Percentiles rank a stretch among this genome's conserved stretches.
Conservation (phyloP, 2,888 invertebrate species). For the Notodonta dromedarius region DNA sequence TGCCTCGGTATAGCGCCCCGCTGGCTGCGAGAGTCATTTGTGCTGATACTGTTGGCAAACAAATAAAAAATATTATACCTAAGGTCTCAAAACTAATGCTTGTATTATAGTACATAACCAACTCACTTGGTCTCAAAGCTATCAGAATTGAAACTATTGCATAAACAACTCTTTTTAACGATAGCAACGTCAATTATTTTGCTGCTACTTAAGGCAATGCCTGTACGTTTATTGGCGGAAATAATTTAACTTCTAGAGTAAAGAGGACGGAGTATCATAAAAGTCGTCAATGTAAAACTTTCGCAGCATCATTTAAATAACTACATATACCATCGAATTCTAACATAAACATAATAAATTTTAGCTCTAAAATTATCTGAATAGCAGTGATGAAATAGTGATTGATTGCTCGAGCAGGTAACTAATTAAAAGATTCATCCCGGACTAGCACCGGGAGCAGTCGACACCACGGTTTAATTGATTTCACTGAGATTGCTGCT, state of each 20-base stretch:
- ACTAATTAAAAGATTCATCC: conserved; percentile 70
- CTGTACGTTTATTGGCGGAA: too few relatives aligned
- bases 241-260: too few relatives aligned
- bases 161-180: too few relatives aligned
- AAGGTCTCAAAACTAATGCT: too few relatives aligned
- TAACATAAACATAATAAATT: conserved; percentile 46
- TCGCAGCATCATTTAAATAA: background rate
- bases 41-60: conserved; percentile 88
- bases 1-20: conserved; percentile 90
- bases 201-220: too few relatives aligned
- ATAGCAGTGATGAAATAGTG: conserved; percentile 51
- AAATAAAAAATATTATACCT: conserved; percentile 4
- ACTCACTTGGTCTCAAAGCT: too few relatives aligned
- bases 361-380: conserved; percentile 47
- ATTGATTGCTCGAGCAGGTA: conserved; percentile 65
- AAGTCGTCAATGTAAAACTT: background rate
- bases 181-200: too few relatives aligned
- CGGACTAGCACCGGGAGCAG: conserved; percentile 53
- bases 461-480: conserved; percentile 73
- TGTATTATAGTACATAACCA: too few relatives aligned
- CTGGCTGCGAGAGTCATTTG: conserved; percentile 91
- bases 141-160: too few relatives aligned
- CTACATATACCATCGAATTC: conserved; percentile 16
- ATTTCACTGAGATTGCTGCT: conserved; percentile 64
- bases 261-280: too few relatives aligned